These are phyloP conservation scores for Frieseomelitta varia DNA, from an alignment of 1,140 invertebrate species.

Conservation along the genomic window DNA sequence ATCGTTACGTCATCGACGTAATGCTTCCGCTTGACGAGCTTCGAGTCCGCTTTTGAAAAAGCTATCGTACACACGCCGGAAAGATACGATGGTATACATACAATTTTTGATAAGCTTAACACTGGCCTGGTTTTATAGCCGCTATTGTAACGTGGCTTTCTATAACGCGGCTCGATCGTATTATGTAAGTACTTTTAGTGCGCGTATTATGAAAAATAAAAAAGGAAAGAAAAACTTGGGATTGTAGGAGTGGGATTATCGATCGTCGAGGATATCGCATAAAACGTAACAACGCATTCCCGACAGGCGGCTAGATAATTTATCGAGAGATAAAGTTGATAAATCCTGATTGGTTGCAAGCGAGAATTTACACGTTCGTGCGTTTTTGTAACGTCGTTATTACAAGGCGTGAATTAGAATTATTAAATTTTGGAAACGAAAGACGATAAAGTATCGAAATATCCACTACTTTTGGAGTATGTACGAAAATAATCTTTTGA, in stretches of 20 bases:
- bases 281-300: neutral
- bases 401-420: neutral
- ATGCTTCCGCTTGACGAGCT: neutral
- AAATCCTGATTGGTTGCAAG: no score
- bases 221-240: neutral
- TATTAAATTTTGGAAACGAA: neutral
- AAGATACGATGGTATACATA: neutral
- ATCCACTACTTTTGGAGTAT: no score
- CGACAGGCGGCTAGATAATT: neutral
- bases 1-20: neutral
- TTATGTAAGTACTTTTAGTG: conserved; percentile 8
- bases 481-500: no score
- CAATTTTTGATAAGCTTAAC: conserved; percentile 7
- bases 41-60: neutral
- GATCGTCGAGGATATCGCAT: neutral
- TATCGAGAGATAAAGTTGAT: neutral
- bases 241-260: neutral
- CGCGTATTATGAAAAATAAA: neutral
- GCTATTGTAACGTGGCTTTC: neutral
- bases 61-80: neutral
- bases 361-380: neutral
- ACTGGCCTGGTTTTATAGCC: neutral
- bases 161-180: neutral
- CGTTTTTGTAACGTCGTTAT: neutral
- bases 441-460: neutral